phyloP scores from a whole-genome alignment of 2,797 vertebrate species.

The Clarias fuscus region DNA sequence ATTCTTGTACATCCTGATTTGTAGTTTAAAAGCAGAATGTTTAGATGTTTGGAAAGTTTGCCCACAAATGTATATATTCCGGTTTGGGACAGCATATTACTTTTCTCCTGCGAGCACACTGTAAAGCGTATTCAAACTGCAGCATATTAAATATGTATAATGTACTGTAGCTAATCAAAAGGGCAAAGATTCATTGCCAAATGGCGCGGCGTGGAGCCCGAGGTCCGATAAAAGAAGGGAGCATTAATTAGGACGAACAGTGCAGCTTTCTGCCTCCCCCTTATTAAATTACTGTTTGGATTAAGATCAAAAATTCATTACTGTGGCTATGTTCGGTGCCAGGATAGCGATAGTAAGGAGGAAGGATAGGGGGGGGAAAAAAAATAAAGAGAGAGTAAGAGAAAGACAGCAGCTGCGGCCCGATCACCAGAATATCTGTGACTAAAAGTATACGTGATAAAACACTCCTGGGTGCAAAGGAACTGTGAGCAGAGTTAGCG shows the following conservation, averaged over 20 bases:
- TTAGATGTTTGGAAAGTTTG: background rate
- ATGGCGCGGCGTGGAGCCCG: conserved; percentile 49
- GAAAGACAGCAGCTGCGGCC: background rate
- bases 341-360: conserved; percentile 54
- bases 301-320: conserved; percentile 78
- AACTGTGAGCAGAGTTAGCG: background rate
- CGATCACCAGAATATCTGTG: background rate
- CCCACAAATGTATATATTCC: background rate
- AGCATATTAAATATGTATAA: conserved; percentile 59
- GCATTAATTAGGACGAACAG: conserved; percentile 70
- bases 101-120: conserved; percentile 2
- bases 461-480: background rate
- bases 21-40: background rate
- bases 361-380: conserved; percentile 6
- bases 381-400: background rate
- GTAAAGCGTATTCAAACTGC: conserved; percentile 49
- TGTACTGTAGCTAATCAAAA: conserved; percentile 58
- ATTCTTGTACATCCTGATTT: background rate
- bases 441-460: conserved; percentile 13
- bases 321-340: conserved; percentile 62
- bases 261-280: conserved; percentile 65
- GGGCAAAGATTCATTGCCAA: conserved; percentile 57
- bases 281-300: conserved; percentile 78
- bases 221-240: conserved; percentile 62
- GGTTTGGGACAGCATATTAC: background rate